phyloP scores from a whole-genome alignment of 2,888 invertebrate species.

The Pollenia amentaria region DNA sequence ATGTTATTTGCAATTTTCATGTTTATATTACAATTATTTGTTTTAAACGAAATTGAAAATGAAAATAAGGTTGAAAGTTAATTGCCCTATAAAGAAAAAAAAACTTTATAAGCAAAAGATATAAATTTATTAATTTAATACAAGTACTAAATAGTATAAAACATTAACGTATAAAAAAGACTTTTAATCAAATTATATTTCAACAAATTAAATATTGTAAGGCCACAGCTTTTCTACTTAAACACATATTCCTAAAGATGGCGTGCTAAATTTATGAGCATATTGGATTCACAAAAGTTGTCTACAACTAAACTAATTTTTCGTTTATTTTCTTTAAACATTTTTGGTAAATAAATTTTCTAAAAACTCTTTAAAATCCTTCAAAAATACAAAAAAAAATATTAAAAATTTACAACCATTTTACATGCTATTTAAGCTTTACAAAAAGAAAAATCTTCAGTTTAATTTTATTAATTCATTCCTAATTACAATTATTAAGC shows the following conservation, averaged over 20 bases:
- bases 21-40: constrained; percentile 71
- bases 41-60: constrained; percentile 68
- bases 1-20: constrained; percentile 71
- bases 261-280: constrained; percentile 46
- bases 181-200: constrained; percentile 68
- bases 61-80: constrained; percentile 67
- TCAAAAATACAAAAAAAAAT: constrained; percentile 5
- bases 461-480: background rate
- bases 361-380: background rate
- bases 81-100: constrained; percentile 45
- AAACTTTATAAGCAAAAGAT: constrained; percentile 28
- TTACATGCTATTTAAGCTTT: constrained; percentile 16
- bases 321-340: constrained; percentile 14
- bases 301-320: constrained; percentile 14
- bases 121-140: background rate
- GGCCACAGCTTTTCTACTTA: constrained; percentile 2
- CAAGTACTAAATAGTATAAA: background rate
- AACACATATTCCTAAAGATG: constrained; percentile 26
- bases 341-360: constrained; percentile 21
- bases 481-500: constrained; percentile 11
- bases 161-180: background rate
- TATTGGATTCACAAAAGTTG: constrained; percentile 10
- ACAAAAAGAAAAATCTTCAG: background rate
- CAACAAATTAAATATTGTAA: constrained; percentile 24
- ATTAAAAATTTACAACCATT: constrained; percentile 26